Conservation (phyloP, 2,113 vertebrate genomes). For the Arizona elegans region DNA sequence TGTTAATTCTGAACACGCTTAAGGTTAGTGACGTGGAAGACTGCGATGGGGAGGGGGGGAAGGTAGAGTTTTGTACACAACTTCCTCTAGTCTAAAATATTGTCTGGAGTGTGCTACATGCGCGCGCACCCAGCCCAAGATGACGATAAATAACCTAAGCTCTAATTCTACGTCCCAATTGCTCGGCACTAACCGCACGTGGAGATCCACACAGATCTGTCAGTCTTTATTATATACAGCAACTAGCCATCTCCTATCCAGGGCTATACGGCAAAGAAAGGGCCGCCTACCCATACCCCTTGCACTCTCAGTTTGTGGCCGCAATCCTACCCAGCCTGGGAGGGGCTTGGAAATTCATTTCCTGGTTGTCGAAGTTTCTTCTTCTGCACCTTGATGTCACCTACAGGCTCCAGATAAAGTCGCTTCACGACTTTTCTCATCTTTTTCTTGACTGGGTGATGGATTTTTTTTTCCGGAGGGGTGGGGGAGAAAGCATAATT, state of each 20-base stretch:
- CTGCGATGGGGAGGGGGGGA: background rate
- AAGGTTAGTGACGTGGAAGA: constrained; percentile 70
- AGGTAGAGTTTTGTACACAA: background rate
- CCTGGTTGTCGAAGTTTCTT: constrained; percentile 58
- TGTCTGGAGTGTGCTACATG: background rate
- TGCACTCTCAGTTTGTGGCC: background rate
- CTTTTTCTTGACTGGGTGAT: background rate
- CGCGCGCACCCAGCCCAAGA: constrained; percentile 42
- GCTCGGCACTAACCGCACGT: background rate
- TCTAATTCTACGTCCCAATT: background rate
- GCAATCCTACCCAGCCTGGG: constrained; percentile 61
- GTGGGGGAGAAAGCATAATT: no score
- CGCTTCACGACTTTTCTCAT: constrained; percentile 24
- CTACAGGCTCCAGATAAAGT: constrained; percentile 38
- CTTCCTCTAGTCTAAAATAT: background rate
- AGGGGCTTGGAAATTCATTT: constrained; percentile 66
- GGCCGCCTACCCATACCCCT: background rate
- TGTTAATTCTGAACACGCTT: constrained; percentile 65
- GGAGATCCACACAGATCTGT: background rate
- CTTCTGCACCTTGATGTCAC: constrained; percentile 44
- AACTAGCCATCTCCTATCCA: background rate
- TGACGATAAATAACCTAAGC: constrained; percentile 44
- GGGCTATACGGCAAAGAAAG: background rate
- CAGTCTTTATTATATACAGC: background rate
- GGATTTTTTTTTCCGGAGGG: background rate